Conservation (phyloP, 2,113 vertebrate genomes). For the Nannospalax galili region DNA sequence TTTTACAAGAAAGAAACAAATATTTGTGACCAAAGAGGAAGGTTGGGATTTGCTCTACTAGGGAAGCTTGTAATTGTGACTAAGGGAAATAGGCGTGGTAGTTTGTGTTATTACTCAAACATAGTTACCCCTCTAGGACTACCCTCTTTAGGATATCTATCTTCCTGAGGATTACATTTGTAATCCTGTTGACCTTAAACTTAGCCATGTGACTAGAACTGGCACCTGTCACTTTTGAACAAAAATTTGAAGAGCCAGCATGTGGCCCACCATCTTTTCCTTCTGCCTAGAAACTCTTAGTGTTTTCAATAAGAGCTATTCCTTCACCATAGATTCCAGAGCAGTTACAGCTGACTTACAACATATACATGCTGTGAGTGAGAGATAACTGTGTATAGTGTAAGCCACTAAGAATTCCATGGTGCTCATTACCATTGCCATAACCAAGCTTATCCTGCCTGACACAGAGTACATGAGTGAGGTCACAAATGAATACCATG, state of each 20-base stretch:
- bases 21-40: background rate
- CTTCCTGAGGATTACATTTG: background rate
- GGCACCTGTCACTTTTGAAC: background rate
- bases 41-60: background rate
- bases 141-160: background rate
- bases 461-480: background rate
- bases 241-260: background rate
- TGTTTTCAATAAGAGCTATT: background rate
- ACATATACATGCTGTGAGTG: background rate
- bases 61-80: background rate
- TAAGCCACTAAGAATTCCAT: background rate
- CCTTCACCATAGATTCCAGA: background rate
- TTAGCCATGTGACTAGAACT: background rate
- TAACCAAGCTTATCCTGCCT: background rate
- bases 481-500: background rate
- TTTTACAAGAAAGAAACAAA: conserved; percentile 11
- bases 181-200: background rate
- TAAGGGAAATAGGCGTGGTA: background rate
- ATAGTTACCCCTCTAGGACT: background rate
- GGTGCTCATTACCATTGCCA: background rate
- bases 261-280: background rate
- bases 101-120: background rate
- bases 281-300: background rate
- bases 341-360: background rate
- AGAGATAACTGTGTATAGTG: background rate